A percentile compares a stretch with the other conserved stretches of the same genome.
Evolutionary conservation across 2,113 vertebrate species (phyloP).

Genomic region (Dicrurus megarhynchus): DNA sequence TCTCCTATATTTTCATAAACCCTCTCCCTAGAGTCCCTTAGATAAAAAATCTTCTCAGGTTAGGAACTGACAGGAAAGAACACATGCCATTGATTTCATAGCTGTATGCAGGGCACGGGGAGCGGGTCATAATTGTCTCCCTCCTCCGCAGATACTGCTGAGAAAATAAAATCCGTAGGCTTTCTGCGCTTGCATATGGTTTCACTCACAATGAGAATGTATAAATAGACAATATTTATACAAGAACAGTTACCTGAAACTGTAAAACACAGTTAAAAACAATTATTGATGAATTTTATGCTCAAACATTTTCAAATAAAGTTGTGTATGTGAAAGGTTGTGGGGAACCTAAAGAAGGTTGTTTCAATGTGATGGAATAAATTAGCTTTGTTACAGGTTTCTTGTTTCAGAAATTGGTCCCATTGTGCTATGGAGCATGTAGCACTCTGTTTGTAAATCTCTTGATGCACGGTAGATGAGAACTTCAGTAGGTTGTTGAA

Average conservation of each 20-base stretch:
- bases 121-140: neutral
- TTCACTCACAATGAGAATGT: neutral
- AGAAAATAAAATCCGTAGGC: neutral
- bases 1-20: neutral
- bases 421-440: slow-evolving; percentile 7
- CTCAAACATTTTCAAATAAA: slow-evolving; percentile 37
- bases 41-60: neutral
- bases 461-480: neutral
- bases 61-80: neutral
- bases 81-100: neutral
- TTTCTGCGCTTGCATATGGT: neutral
- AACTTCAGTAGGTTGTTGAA: neutral
- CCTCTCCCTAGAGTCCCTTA: neutral
- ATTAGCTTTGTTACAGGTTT: slow-evolving; percentile 33
- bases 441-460: neutral
- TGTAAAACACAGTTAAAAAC: slow-evolving; percentile 21
- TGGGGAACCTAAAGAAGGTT: slow-evolving; percentile 15
- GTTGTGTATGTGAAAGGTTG: neutral
- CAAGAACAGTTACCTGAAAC: neutral
- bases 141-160: neutral
- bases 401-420: slow-evolving; percentile 40
- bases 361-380: slow-evolving; percentile 38
- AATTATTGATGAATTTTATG: slow-evolving; percentile 32
- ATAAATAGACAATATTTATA: neutral
- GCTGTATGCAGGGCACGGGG: neutral